Conservation (phyloP, 2,113 vertebrate species). For the Albula goreensis region DNA sequence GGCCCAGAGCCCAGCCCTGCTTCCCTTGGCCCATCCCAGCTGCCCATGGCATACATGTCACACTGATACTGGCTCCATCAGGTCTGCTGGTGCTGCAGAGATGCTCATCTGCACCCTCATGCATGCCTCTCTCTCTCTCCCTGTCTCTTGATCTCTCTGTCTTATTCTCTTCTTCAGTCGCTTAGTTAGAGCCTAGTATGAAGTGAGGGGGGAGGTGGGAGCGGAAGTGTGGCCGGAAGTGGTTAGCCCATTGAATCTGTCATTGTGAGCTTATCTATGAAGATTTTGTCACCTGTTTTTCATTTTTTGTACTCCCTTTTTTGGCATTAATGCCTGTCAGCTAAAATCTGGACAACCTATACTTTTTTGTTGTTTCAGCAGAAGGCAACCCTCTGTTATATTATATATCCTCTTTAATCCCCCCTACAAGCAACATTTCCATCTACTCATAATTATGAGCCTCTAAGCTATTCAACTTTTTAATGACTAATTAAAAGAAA, state of each 20-base stretch:
- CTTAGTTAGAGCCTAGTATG: background rate
- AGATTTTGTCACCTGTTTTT: constrained; percentile 29
- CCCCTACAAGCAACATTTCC: background rate
- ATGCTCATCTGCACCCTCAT: background rate
- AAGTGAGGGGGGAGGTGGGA: constrained; percentile 18
- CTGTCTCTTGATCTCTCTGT: background rate
- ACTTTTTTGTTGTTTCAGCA: too few relatives aligned
- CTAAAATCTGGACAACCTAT: background rate
- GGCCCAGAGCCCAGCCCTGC: background rate
- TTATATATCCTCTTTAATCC: background rate
- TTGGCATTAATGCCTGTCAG: background rate
- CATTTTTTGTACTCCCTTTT: background rate
- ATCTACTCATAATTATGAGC: too few relatives aligned
- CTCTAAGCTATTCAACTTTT: too few relatives aligned
- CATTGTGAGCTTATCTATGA: constrained; percentile 61
- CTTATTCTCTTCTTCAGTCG: background rate
- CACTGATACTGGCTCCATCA: background rate
- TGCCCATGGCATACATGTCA: background rate
- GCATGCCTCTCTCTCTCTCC: background rate
- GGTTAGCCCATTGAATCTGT: constrained; percentile 57
- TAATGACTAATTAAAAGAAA: too few relatives aligned
- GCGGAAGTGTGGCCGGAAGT: constrained; percentile 73
- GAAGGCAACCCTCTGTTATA: background rate
- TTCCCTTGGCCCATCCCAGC: background rate
- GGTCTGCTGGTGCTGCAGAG: background rate